Conservation (phyloP, 2,888 invertebrate species). For the Hyposoter didymator region DNA sequence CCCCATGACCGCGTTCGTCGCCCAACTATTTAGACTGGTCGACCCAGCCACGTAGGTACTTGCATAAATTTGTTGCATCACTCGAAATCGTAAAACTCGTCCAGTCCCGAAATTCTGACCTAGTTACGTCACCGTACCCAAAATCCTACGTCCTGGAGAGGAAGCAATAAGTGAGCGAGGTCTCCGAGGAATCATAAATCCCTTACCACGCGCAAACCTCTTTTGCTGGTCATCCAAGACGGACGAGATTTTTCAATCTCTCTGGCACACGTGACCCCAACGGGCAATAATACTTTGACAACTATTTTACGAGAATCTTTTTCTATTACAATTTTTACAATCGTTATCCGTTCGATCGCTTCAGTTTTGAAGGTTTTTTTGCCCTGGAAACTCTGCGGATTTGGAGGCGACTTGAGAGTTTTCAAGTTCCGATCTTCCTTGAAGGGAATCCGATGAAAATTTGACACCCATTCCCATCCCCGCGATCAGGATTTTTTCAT, state of each 20-base stretch:
- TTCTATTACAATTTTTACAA: background rate
- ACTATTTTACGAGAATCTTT: conserved; percentile 3
- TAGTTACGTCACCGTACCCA: conserved; percentile 78
- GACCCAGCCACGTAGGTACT: conserved; percentile 40
- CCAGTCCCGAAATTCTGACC: conserved; percentile 74
- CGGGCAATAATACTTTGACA: conserved; percentile 9
- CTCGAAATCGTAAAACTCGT: conserved; percentile 63
- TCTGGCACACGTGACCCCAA: conserved; percentile 17
- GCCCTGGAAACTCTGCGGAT: background rate
- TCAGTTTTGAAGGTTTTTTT: background rate
- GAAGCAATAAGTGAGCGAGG: conserved; percentile 76
- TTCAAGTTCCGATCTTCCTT: background rate
- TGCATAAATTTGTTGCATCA: conserved; percentile 26
- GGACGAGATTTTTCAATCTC: conserved; percentile 19
- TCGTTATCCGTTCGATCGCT: background rate
- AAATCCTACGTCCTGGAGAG: conserved; percentile 67
- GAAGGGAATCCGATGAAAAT: too few relatives aligned
- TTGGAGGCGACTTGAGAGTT: background rate
- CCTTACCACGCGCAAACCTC: conserved; percentile 59
- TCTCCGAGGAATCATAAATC: conserved; percentile 79
- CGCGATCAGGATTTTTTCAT: too few relatives aligned
- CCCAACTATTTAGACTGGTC: conserved; percentile 30
- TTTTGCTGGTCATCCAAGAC: conserved; percentile 45
- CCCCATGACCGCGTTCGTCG: conserved; percentile 20
- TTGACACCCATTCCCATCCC: too few relatives aligned